Percentiles rank a stretch among this genome's conserved stretches.
These are phyloP conservation scores for Acleris sparsana DNA, from an alignment of 2,888 invertebrate genomes.

Conservation along the genomic window DNA sequence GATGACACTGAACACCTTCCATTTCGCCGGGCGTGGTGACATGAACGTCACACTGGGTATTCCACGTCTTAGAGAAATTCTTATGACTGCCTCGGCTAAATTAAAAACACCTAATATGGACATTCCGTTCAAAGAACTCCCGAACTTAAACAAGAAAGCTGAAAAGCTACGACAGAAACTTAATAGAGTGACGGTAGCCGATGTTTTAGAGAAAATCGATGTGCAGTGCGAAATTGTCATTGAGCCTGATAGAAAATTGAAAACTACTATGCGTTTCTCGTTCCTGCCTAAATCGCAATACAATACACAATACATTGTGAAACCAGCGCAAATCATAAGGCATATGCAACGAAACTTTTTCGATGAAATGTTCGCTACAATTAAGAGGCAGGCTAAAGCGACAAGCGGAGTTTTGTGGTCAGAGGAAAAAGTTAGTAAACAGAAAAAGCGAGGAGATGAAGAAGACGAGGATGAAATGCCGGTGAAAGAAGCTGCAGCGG, in stretches of 20 bases:
- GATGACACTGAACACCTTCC: conserved; percentile 99
- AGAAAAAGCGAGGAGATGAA: conserved; percentile 54
- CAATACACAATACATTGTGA: conserved; percentile 87
- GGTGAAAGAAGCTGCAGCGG: conserved; percentile 50
- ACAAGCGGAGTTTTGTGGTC: conserved; percentile 79
- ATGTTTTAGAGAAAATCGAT: conserved; percentile 89
- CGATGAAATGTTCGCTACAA: conserved; percentile 84
- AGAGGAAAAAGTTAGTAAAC: conserved; percentile 70
- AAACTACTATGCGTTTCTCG: conserved; percentile 87
- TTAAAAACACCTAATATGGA: conserved; percentile 99
- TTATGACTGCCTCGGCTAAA: conserved; percentile 97
- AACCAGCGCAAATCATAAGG: conserved; percentile 87
- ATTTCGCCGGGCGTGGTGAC: conserved; percentile 99
- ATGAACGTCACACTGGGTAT: conserved; percentile 99
- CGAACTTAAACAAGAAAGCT: conserved; percentile 81
- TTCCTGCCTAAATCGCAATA: conserved; percentile 91
- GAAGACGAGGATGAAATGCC: conserved; percentile 66
- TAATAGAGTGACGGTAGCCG: conserved; percentile 89
- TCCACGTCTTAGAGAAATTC: conserved; percentile 96
- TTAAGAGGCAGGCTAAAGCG: conserved; percentile 84
- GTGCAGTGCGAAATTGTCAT: conserved; percentile 84
- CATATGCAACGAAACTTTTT: conserved; percentile 90
- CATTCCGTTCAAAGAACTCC: conserved; percentile 88
- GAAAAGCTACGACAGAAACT: conserved; percentile 88
- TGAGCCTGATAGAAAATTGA: conserved; percentile 80